phyloP scores from a whole-genome alignment of 1,140 invertebrate genomes.

The Drosophila kanapiae region DNA sequence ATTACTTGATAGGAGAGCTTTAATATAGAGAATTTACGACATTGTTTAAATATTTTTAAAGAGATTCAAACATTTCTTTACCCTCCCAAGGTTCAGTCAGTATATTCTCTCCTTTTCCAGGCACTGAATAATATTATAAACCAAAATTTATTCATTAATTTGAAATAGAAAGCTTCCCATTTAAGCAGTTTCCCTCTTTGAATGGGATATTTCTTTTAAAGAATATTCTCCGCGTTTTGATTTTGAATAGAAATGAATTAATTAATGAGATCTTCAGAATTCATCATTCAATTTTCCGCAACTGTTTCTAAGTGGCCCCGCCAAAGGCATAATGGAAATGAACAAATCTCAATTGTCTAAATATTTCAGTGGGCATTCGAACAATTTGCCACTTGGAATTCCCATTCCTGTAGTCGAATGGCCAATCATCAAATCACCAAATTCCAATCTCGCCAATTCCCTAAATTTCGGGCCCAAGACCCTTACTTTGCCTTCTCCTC shows the following conservation, averaged over 20 bases:
- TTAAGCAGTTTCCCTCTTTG: background rate
- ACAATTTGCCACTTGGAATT: conserved; percentile 20
- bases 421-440: conserved; percentile 57
- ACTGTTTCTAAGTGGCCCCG: conserved; percentile 9
- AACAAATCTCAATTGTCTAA: conserved; percentile 14
- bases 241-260: conserved; percentile 11
- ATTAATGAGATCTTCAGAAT: background rate
- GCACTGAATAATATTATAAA: background rate
- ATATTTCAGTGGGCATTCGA: conserved; percentile 10
- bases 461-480: conserved; percentile 2
- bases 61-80: too few relatives aligned
- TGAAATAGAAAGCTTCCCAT: background rate
- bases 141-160: background rate
- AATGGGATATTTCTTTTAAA: background rate
- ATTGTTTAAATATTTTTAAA: too few relatives aligned
- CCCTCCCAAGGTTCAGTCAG: background rate
- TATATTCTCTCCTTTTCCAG: background rate
- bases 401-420: conserved; percentile 34
- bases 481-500: background rate
- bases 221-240: background rate
- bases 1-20: background rate
- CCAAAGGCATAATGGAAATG: conserved; percentile 13
- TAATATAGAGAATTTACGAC: background rate
- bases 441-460: conserved; percentile 38
- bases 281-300: background rate